A percentile compares a stretch with the other conserved stretches of the same genome.
These are phyloP conservation scores for Thryonomys swinderianus DNA, from an alignment of 2,113 vertebrate genomes.

Conservation along the genomic window DNA sequence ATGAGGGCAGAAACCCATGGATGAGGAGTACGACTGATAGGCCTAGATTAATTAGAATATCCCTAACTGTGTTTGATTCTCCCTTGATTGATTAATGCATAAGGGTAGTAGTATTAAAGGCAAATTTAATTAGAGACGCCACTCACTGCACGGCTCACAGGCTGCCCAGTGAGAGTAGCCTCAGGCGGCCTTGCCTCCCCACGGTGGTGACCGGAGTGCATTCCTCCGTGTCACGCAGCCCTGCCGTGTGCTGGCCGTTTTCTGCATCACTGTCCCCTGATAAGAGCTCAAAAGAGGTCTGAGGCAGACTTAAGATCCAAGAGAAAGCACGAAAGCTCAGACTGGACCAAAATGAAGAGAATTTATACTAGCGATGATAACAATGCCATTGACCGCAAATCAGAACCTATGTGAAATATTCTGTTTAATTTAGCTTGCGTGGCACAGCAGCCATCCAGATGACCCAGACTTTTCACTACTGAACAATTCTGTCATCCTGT, in stretches of 20 bases:
- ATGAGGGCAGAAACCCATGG: not conserved
- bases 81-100: not conserved
- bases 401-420: not conserved
- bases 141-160: not conserved
- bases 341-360: not conserved
- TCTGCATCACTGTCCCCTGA: not conserved
- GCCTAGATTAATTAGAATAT: not conserved
- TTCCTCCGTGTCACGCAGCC: not conserved
- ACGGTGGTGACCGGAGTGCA: accelerated
- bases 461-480: conserved; percentile 57
- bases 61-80: not conserved
- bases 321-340: not conserved
- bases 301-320: not conserved
- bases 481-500: conserved; percentile 41
- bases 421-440: conserved; percentile 30
- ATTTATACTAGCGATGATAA: not conserved
- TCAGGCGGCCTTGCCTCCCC: accelerated
- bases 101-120: not conserved
- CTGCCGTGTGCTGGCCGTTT: not conserved
- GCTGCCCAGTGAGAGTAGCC: not conserved
- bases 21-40: not conserved
- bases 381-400: not conserved
- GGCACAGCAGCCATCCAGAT: not conserved
- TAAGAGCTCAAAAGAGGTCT: not conserved
- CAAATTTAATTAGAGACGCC: not conserved